These are phyloP conservation scores for Dasysyrphus tricinctus DNA, from an alignment of 2,888 invertebrate species.

Conservation along the genomic window DNA sequence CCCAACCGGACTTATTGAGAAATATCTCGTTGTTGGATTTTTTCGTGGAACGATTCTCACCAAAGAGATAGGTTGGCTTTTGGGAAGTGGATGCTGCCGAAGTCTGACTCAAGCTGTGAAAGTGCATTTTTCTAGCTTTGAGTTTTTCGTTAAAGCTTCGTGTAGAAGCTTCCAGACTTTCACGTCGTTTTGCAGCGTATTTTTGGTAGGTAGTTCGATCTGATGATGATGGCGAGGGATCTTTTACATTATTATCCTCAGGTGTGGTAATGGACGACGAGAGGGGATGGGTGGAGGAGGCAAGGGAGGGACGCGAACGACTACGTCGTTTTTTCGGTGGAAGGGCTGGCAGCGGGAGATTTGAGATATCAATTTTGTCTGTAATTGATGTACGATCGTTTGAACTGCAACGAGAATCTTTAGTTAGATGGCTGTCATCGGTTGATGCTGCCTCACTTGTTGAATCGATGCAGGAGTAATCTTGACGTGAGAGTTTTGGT, in stretches of 20 bases:
- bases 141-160: slow-evolving; percentile 82
- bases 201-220: slow-evolving; percentile 70
- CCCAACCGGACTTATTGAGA: slow-evolving; percentile 84
- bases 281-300: slow-evolving; percentile 69
- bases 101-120: slow-evolving; percentile 77
- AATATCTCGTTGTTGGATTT: slow-evolving; percentile 81
- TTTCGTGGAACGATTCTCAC: slow-evolving; percentile 78
- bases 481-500: slow-evolving; percentile 78
- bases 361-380: slow-evolving; percentile 82
- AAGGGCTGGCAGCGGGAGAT: slow-evolving; percentile 82
- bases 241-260: slow-evolving; percentile 66
- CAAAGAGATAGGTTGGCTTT: slow-evolving; percentile 83
- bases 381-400: slow-evolving; percentile 82
- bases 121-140: slow-evolving; percentile 83
- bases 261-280: slow-evolving; percentile 56
- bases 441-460: slow-evolving; percentile 82
- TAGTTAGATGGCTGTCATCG: slow-evolving; percentile 82
- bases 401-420: slow-evolving; percentile 81
- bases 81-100: slow-evolving; percentile 76
- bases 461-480: slow-evolving; percentile 79
- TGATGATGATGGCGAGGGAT: slow-evolving; percentile 50
- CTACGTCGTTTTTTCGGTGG: slow-evolving; percentile 82
- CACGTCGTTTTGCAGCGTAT: slow-evolving; percentile 81
- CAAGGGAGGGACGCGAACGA: slow-evolving; percentile 79
- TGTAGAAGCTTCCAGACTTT: slow-evolving; percentile 81